Evolutionary conservation across 2,797 vertebrate species (phyloP).

Genomic region (Syngnathus acus): DNA sequence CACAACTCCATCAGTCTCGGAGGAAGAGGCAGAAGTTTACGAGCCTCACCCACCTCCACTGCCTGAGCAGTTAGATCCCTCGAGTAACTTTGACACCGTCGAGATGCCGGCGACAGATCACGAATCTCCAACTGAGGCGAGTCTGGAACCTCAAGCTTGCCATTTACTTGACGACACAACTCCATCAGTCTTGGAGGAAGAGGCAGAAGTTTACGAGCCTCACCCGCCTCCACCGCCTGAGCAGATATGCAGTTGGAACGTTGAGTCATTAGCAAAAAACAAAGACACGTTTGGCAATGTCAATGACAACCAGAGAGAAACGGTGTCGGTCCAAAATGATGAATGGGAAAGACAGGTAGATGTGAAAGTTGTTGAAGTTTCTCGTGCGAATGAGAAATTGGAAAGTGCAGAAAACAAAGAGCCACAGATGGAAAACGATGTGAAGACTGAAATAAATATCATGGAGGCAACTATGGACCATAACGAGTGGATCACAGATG

Average conservation of each 20-base stretch:
- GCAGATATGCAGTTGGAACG: not conserved
- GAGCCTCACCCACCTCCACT: not conserved
- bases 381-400: slow-evolving; percentile 12
- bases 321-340: not conserved
- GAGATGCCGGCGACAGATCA: not conserved
- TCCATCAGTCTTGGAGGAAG: not conserved
- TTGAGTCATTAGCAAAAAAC: slow-evolving; percentile 16
- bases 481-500: slow-evolving; percentile 70
- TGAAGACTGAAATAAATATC: slow-evolving; percentile 70
- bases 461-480: slow-evolving; percentile 76
- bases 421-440: slow-evolving; percentile 23
- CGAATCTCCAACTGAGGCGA: not conserved
- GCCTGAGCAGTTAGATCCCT: not conserved
- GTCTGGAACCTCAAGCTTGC: not conserved
- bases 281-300: slow-evolving; percentile 32
- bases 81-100: slow-evolving; percentile 1
- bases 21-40: not conserved
- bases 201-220: not conserved
- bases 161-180: slow-evolving; percentile 11
- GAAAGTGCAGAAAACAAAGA: slow-evolving; percentile 9
- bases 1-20: not conserved
- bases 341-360: slow-evolving; percentile 6
- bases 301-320: slow-evolving; percentile 19
- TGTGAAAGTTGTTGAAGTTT: slow-evolving; percentile 6
- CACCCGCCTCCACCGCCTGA: not conserved